Base-by-base conservation (phyloP, 1,140 invertebrate species). In the Doryteuthis pealeii region DNA sequence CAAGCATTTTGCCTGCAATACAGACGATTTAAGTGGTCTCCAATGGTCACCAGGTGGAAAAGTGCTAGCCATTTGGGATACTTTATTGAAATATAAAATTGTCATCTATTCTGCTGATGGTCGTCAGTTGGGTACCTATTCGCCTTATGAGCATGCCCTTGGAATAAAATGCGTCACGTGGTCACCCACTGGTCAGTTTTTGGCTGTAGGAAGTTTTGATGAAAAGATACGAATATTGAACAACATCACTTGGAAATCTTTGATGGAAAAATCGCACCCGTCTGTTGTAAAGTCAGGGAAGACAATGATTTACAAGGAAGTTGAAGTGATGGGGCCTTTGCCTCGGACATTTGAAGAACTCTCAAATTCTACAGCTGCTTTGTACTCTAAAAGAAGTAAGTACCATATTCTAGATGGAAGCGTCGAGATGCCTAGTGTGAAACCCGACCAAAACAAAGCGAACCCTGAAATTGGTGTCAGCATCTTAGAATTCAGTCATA, bases 181-280 rank as follows among this genome's bases (percentile, higher is more conserved):
- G 89, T 88, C 88, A 1, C 88, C 89, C 22, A 87, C 86, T 15
- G 82, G 87, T 71, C 89, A 90, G 81, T 87, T 90, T 72, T 77
- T 90, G 31, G 88, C 87, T 66, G 80, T 89, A 14, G 88, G 88
- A 2, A 88, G 87, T 71, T 89, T 82, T 79, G 89, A 90, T 82
- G 83, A 89, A 77, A 89, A 87, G 83, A 77, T 89, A 28, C 80
- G 88, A 22, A 71, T 89, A 10, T 77, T 89, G 67, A 89, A 88
- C 79, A 84, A 89, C 76, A 82, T 88, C 6, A 89, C 88, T 35
- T 89, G 88, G 88, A 86, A 86, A 49, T 81, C 84, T 18, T 80
- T 89, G 26, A 76, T 79, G 32, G 84, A 81, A 33, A 78, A 82
- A 70, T 67, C 65, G n/a, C 86, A 87, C 75, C 80, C 79, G 30